phyloP scores from a whole-genome alignment of 2,888 invertebrate species.

The Frankliniella intonsa region DNA sequence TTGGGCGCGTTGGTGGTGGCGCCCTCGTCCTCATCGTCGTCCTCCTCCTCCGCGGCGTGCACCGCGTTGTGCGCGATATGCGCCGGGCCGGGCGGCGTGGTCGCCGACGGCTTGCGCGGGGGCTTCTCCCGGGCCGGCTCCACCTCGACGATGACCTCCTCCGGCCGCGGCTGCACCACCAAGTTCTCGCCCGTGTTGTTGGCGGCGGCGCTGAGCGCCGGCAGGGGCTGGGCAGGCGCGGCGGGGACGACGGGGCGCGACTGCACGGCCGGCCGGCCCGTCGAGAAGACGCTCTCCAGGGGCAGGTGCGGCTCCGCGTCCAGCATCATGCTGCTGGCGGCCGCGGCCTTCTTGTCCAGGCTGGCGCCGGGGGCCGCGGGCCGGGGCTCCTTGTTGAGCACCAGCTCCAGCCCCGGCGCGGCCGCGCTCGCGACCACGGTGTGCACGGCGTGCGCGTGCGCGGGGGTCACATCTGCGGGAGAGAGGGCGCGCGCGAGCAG shows the following conservation, averaged over 20 bases:
- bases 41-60: background rate
- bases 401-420: background rate
- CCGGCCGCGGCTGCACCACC: slow-evolving; percentile 15
- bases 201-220: background rate
- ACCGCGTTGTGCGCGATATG: slow-evolving; percentile 14
- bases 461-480: slow-evolving; percentile 1
- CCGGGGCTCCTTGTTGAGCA: background rate
- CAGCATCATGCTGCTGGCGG: slow-evolving; percentile 5
- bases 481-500: background rate
- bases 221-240: background rate
- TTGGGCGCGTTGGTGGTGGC: slow-evolving; percentile 13
- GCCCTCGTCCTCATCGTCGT: background rate
- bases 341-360: slow-evolving; percentile 6
- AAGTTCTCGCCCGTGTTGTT: slow-evolving; percentile 18
- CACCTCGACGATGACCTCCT: slow-evolving; percentile 9
- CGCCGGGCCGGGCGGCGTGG: background rate
- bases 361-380: background rate
- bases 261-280: background rate
- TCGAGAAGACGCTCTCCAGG: slow-evolving; percentile 16
- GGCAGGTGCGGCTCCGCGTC: slow-evolving; percentile 13
- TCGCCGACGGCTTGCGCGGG: background rate
- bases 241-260: background rate
- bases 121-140: background rate
- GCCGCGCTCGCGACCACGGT: background rate
- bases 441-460: background rate